These are phyloP conservation scores for Peribatodes rhomboidaria DNA, from an alignment of 2,888 invertebrate genomes.

Conservation along the genomic window DNA sequence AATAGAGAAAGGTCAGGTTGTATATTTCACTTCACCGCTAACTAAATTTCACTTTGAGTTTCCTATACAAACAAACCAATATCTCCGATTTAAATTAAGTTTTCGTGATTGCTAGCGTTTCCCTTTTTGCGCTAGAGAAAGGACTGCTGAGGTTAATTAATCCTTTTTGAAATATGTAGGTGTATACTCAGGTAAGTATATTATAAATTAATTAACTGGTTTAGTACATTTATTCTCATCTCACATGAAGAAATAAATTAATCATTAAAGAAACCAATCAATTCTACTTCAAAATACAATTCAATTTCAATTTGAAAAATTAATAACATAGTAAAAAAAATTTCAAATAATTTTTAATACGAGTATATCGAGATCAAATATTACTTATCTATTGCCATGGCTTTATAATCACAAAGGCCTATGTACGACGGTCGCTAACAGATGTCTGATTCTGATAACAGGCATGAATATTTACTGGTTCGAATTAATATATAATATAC, in stretches of 20 bases:
- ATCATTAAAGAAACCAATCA: too few species aligned
- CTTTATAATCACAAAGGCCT: slow-evolving; percentile 29
- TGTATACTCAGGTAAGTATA: too few species aligned
- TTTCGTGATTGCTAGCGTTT: too few species aligned
- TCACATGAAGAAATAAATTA: too few species aligned
- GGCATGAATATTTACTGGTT: slow-evolving; percentile 17
- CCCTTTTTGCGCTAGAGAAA: too few species aligned
- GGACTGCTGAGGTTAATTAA: too few species aligned
- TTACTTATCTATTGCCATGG: neutral
- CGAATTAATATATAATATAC: neutral
- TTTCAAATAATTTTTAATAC: slow-evolving; percentile 12
- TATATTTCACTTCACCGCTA: neutral
- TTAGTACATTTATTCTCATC: too few species aligned
- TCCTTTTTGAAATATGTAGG: too few species aligned
- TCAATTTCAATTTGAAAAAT: too few species aligned
- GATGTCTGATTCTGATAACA: slow-evolving; percentile 25
- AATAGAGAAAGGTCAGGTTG: neutral
- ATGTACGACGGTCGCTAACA: slow-evolving; percentile 10
- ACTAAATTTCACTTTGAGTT: neutral
- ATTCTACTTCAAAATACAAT: too few species aligned
- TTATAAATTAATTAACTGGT: too few species aligned
- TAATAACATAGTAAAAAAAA: too few species aligned
- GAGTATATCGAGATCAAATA: slow-evolving; percentile 12
- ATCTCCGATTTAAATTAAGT: neutral
- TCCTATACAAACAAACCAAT: slow-evolving; percentile 8